Percentiles rank a stretch among this genome's conserved stretches.
These are phyloP conservation scores for Stegostoma tigrinum DNA, from an alignment of 2,113 vertebrate species.

Conservation along the genomic window DNA sequence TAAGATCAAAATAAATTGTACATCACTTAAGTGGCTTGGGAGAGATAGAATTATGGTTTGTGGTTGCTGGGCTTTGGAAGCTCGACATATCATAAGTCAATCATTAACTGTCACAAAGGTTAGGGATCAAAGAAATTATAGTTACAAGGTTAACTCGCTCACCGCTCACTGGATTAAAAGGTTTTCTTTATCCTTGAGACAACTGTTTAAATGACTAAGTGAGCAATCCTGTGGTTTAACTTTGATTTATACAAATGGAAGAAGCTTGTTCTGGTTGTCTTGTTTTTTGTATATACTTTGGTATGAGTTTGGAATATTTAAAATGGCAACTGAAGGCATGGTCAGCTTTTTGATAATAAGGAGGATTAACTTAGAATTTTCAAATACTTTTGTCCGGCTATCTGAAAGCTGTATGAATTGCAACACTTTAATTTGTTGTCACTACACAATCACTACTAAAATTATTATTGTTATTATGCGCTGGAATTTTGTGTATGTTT, in stretches of 20 bases:
- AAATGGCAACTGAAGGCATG: background rate
- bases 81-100: background rate
- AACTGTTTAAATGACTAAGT: background rate
- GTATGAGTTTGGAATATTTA: background rate
- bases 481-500: too few species aligned
- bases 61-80: background rate
- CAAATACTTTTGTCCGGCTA: too few species aligned
- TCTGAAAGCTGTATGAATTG: too few species aligned
- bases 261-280: background rate
- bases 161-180: background rate
- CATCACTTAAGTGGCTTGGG: background rate
- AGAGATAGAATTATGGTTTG: background rate
- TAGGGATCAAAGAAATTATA: background rate
- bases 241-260: background rate
- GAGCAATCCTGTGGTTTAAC: background rate
- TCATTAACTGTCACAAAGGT: background rate
- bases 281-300: background rate
- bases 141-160: background rate
- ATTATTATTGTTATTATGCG: too few species aligned
- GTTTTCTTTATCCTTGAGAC: background rate
- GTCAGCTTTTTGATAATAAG: background rate
- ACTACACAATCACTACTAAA: too few species aligned
- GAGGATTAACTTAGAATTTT: background rate
- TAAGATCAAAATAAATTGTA: background rate
- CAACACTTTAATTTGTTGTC: too few species aligned